Evolutionary conservation across 2,888 invertebrate species (phyloP).

Genomic region (Hoplodrina ambigua): DNA sequence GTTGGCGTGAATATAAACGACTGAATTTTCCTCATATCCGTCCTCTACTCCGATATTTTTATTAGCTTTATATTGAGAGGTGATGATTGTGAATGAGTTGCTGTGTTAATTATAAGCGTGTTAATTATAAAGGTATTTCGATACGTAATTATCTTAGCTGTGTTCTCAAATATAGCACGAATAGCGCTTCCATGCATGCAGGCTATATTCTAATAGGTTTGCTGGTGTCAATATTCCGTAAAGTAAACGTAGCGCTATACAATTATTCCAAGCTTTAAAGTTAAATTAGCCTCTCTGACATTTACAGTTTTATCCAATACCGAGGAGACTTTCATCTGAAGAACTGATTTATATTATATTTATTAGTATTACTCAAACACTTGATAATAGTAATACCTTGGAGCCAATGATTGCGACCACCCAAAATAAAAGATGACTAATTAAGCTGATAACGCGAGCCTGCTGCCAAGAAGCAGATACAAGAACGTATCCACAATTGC

Average conservation of each 20-base stretch:
- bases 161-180: background rate
- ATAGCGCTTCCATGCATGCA: no score
- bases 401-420: no score
- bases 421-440: background rate
- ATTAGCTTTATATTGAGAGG: constrained; percentile 3
- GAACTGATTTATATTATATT: no score
- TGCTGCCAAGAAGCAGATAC: background rate
- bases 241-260: background rate
- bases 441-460: background rate
- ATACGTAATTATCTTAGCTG: background rate
- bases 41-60: constrained; percentile 18
- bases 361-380: no score
- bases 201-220: background rate
- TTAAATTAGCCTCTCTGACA: no score
- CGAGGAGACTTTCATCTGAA: no score
- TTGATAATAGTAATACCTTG: no score
- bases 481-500: constrained; percentile 5
- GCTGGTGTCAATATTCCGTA: no score
- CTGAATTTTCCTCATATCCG: constrained; percentile 2
- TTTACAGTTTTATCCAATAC: no score
- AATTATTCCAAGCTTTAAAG: background rate
- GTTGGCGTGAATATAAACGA: constrained; percentile 25
- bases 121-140: background rate
- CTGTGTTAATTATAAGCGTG: background rate
- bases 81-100: constrained; percentile 6